Conservation (phyloP, 2,113 vertebrate genomes). For the Pseudonaja textilis region DNA sequence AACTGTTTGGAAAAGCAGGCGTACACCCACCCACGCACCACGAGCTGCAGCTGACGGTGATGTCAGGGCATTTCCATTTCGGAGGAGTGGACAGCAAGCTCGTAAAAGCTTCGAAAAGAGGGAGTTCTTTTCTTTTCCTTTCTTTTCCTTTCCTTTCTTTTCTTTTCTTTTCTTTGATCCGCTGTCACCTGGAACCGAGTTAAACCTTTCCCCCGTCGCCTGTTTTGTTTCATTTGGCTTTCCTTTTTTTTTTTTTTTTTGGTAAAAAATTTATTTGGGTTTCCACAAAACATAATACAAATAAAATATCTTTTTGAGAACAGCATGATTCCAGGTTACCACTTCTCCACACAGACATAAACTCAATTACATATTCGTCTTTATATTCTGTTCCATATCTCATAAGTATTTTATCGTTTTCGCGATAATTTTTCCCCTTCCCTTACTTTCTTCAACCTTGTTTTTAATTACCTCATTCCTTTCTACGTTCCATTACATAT, state of each 20-base stretch:
- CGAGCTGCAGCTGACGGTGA: conserved; percentile 72
- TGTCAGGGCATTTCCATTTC: conserved; percentile 71
- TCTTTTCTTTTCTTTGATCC: neutral
- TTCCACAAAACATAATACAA: no score
- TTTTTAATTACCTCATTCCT: no score
- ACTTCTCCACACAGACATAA: no score
- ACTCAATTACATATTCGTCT: no score
- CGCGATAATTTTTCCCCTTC: no score
- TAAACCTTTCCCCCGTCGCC: fast-evolving
- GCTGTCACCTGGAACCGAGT: neutral
- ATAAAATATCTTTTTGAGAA: no score
- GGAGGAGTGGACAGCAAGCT: conserved; percentile 58
- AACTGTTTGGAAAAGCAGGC: conserved; percentile 70
- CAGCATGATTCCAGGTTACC: no score
- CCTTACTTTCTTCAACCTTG: no score
- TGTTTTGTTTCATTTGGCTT: neutral
- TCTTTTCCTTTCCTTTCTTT: neutral
- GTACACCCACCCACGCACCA: conserved; percentile 62
- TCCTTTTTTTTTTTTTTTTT: neutral
- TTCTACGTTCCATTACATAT: no score
- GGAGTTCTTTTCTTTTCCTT: neutral
- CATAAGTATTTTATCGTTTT: no score
- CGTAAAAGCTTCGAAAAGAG: conserved; percentile 61
- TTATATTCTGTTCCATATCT: no score
- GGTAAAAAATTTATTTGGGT: no score